Conservation (phyloP, 2,797 vertebrate genomes). For the Nyctibius grandis region DNA sequence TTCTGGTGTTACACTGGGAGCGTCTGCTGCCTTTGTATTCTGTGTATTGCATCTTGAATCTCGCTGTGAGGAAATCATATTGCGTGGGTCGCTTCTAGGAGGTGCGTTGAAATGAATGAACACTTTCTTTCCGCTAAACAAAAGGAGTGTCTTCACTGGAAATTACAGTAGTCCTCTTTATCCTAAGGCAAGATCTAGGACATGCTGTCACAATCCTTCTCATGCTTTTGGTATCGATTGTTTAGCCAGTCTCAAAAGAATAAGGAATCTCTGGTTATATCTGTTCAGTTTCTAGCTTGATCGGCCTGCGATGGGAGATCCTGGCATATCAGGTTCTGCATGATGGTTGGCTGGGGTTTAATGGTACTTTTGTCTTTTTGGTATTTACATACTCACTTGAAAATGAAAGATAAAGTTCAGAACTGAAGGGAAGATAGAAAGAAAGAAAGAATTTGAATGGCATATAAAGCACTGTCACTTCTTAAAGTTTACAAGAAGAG, state of each 20-base stretch:
- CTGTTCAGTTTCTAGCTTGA: neutral
- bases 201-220: constrained; percentile 11
- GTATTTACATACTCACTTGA: neutral
- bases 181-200: constrained; percentile 28
- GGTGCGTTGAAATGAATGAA: neutral
- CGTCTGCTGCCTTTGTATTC: neutral
- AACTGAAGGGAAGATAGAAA: neutral
- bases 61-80: neutral
- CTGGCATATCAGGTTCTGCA: neutral
- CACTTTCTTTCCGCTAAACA: constrained; percentile 11
- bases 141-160: neutral
- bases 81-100: neutral
- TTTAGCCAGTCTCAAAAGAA: neutral
- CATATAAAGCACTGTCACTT: neutral
- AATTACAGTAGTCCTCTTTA: constrained; percentile 33
- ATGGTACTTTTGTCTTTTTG: neutral
- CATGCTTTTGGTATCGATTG: neutral
- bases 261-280: neutral
- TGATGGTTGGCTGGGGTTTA: neutral
- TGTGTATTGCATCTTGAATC: neutral
- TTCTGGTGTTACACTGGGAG: neutral
- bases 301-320: neutral
- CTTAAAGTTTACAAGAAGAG: neutral
- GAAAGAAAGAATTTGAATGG: neutral
- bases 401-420: neutral